Conservation (phyloP, 2,797 vertebrate genomes). For the Apodemus agrarius region DNA sequence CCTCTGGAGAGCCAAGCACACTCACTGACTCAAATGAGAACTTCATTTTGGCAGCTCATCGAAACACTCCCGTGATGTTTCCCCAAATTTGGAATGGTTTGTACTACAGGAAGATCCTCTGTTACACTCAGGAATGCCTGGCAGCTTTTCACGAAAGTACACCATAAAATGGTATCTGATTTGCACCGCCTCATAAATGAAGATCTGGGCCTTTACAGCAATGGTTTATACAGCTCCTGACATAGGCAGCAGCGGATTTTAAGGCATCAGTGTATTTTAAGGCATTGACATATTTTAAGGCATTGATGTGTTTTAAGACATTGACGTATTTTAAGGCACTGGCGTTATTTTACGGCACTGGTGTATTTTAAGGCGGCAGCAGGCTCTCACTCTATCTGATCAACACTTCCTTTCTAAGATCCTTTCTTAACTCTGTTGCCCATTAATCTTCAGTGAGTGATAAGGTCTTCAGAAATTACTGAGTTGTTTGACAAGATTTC, state of each 20-base stretch:
- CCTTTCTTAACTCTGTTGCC: neutral
- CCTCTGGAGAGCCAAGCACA: neutral
- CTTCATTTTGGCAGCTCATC: conserved; percentile 54
- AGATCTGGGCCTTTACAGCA: neutral
- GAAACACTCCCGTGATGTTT: conserved; percentile 46
- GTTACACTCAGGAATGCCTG: conserved; percentile 62
- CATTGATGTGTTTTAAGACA: neutral
- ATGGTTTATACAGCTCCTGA: neutral
- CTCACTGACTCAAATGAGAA: conserved; percentile 32
- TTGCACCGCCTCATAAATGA: conserved; percentile 59
- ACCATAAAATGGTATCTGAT: conserved; percentile 66
- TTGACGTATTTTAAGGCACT: neutral
- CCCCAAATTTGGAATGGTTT: conserved; percentile 70
- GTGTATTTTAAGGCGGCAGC: neutral
- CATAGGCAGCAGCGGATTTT: neutral
- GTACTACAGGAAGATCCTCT: conserved; percentile 52
- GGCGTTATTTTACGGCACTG: neutral
- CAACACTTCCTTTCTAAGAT: neutral
- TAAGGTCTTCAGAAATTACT: conserved; percentile 15
- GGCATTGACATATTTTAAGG: neutral
- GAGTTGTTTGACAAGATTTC: neutral
- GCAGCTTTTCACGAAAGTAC: conserved; percentile 54
- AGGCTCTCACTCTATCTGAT: conserved; percentile 13
- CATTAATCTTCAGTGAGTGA: neutral
- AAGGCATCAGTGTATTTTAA: neutral